Conservation (phyloP, 2,797 vertebrate genomes). For the Gadopsis marmoratus region DNA sequence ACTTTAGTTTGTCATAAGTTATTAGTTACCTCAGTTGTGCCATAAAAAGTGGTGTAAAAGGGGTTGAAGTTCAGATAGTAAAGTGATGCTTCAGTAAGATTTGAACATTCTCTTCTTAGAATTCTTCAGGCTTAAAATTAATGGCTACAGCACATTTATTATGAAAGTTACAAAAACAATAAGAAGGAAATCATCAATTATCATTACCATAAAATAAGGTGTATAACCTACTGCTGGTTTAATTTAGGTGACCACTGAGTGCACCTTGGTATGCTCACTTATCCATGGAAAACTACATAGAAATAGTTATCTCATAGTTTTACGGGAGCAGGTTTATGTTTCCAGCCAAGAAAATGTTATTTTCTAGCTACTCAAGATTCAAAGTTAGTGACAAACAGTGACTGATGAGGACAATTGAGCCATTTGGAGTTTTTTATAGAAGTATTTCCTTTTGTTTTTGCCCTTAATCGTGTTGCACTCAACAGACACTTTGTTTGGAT, state of each 20-base stretch:
- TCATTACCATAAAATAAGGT: background rate
- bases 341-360: background rate
- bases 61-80: background rate
- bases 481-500: slow-evolving; percentile 24
- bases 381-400: background rate
- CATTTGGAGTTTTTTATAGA: too few species aligned
- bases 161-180: background rate
- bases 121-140: background rate
- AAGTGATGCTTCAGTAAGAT: background rate
- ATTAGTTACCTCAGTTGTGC: background rate
- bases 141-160: background rate
- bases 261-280: background rate
- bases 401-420: background rate
- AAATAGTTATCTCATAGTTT: background rate
- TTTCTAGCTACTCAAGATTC: background rate
- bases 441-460: slow-evolving; percentile 6
- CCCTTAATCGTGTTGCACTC: slow-evolving; percentile 25
- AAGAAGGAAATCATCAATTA: background rate
- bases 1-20: background rate
- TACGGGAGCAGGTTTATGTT: background rate
- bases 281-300: too few species aligned
- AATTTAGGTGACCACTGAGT: background rate
- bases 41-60: background rate
- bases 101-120: background rate
- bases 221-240: background rate